Conservation (phyloP, 2,113 vertebrate genomes). For the Galemys pyrenaicus region DNA sequence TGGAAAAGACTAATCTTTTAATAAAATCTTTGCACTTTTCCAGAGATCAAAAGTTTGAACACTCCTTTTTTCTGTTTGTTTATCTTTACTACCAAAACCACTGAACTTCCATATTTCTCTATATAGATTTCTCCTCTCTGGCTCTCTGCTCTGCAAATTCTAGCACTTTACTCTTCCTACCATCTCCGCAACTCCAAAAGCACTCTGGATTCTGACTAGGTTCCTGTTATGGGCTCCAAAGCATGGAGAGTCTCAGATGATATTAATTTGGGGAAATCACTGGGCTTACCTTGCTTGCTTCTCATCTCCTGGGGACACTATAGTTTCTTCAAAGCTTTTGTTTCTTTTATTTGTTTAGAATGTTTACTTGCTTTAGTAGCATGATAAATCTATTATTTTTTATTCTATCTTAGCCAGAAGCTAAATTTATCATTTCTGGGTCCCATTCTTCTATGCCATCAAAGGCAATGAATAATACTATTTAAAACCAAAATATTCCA, state of each 20-base stretch:
- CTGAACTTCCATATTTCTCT: not conserved
- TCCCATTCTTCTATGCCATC: not conserved
- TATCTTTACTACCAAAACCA: not conserved
- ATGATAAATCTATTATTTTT: not conserved
- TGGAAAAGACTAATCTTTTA: not conserved
- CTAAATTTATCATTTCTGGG: not conserved
- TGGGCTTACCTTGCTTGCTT: not conserved
- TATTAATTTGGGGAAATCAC: not conserved
- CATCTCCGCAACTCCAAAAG: too few relatives aligned
- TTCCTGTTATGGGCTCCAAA: too few relatives aligned
- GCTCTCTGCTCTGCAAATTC: too few relatives aligned
- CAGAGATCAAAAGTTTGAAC: not conserved
- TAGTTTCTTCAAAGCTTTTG: not conserved
- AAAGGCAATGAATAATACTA: not conserved
- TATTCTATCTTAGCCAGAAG: not conserved
- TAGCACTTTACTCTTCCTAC: too few relatives aligned
- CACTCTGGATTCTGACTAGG: too few relatives aligned
- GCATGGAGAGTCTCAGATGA: not conserved
- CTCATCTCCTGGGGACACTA: not conserved
- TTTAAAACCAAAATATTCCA: not conserved
- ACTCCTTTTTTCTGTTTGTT: not conserved
- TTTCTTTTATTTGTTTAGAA: not conserved
- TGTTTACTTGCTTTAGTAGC: not conserved
- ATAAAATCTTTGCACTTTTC: not conserved
- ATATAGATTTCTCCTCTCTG: too few relatives aligned